Evolutionary conservation across 2,113 vertebrate species (phyloP).

Genomic region (Nycticryphes semicollaris): DNA sequence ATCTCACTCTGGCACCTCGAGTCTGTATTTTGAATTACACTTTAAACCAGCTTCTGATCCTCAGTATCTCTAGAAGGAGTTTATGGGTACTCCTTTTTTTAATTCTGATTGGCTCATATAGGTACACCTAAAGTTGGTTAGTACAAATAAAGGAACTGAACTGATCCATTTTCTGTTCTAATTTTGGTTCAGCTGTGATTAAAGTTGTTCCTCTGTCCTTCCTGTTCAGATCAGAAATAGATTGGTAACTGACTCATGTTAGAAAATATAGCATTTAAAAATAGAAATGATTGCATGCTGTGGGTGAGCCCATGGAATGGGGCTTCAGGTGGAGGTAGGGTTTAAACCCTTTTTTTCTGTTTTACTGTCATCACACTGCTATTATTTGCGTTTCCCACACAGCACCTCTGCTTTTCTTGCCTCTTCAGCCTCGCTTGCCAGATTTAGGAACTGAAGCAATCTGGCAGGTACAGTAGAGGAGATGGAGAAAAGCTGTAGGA

Average conservation of each 20-base stretch:
- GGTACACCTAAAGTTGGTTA: neutral
- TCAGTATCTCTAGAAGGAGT: neutral
- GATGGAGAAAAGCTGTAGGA: neutral
- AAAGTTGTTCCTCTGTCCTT: slow-evolving; percentile 41
- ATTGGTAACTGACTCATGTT: slow-evolving; percentile 58
- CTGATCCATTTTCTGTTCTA: slow-evolving; percentile 57
- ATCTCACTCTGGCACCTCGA: too few species aligned
- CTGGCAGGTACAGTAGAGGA: neutral
- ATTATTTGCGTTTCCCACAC: slow-evolving; percentile 18
- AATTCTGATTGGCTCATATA: neutral
- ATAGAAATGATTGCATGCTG: slow-evolving; percentile 4
- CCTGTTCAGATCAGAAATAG: slow-evolving; percentile 62
- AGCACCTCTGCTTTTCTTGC: neutral
- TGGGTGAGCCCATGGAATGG: slow-evolving; percentile 22
- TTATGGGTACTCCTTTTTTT: neutral
- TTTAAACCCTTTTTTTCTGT: neutral
- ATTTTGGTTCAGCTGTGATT: slow-evolving; percentile 58
- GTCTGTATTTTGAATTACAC: neutral
- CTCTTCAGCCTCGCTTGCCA: neutral
- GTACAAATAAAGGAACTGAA: slow-evolving; percentile 36
- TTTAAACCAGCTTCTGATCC: neutral
- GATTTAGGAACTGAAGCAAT: slow-evolving; percentile 14
- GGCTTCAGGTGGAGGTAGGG: slow-evolving; percentile 30
- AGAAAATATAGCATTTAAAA: slow-evolving; percentile 52
- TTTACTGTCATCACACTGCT: neutral